Percentiles rank a stretch among this genome's conserved stretches.
Evolutionary conservation across 53 echinoderm and acorn worm species (phyloP).

Genomic region (Holothuria leucospilota): DNA sequence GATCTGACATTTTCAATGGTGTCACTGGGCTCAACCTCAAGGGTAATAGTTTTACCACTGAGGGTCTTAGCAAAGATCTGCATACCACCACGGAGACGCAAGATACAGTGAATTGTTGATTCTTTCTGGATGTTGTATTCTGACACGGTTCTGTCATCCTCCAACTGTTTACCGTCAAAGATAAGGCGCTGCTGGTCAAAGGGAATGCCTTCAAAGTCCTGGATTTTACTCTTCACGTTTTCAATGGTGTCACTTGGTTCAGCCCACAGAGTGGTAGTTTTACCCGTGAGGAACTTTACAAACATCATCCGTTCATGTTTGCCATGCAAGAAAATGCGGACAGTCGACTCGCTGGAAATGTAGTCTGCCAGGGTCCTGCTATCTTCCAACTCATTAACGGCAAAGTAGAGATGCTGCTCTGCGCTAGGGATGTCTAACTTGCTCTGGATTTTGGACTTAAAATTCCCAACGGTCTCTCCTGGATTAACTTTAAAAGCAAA

Average conservation of each 20-base stretch:
- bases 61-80: too few relatives aligned
- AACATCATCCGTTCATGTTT: conserved; percentile 1
- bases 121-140: conserved; percentile 40
- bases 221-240: too few relatives aligned
- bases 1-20: too few relatives aligned
- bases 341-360: background rate
- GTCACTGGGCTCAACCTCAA: too few relatives aligned
- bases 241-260: background rate
- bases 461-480: conserved; percentile 85
- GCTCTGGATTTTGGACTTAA: conserved; percentile 87
- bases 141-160: conserved; percentile 26
- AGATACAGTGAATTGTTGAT: conserved; percentile 50
- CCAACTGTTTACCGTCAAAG: conserved; percentile 32
- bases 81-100: conserved; percentile 36
- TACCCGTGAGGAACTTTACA: conserved; percentile 12
- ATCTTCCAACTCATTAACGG: conserved; percentile 32
- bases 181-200: background rate
- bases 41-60: conserved; percentile 40
- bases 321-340: background rate
- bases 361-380: background rate
- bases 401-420: conserved; percentile 41
- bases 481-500: conserved; percentile 85
- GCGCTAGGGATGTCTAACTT: conserved; percentile 70
- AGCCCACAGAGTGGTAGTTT: background rate
- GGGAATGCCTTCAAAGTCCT: too few relatives aligned